Evolutionary conservation across 2,113 vertebrate genomes (phyloP).

Genomic region (Ctenodactylus gundi): DNA sequence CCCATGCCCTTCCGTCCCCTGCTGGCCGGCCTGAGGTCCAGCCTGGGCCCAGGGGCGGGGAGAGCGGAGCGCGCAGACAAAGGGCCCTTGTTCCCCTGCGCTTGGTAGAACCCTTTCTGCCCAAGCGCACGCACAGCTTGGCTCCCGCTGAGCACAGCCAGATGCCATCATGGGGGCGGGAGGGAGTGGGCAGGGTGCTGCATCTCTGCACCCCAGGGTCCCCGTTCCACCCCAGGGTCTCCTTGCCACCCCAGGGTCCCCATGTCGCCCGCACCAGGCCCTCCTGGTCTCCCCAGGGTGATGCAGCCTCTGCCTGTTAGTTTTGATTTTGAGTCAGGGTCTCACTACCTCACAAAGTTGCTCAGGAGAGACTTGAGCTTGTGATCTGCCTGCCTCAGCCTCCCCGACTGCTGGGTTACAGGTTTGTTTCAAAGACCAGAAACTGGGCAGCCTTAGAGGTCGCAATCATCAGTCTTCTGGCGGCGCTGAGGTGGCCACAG

Average conservation of each 20-base stretch:
- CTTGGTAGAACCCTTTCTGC: neutral
- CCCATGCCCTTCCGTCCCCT: neutral
- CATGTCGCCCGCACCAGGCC: neutral
- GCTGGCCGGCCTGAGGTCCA: neutral
- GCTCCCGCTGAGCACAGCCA: slow-evolving; percentile 68
- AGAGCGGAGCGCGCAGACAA: slow-evolving; percentile 44
- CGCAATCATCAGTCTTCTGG: neutral
- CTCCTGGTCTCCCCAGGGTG: neutral
- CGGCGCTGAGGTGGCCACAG: too few relatives aligned
- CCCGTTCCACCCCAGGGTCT: too few relatives aligned
- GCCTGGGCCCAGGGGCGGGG: neutral
- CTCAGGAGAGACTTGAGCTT: too few relatives aligned
- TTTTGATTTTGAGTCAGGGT: too few relatives aligned
- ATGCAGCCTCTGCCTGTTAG: too few relatives aligned
- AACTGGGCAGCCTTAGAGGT: neutral
- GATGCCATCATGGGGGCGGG: slow-evolving; percentile 16
- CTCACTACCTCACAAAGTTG: too few relatives aligned
- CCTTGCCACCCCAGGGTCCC: too few relatives aligned
- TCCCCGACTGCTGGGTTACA: too few relatives aligned
- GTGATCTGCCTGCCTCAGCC: too few relatives aligned
- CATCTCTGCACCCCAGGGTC: neutral
- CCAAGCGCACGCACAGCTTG: neutral
- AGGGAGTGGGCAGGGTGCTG: neutral
- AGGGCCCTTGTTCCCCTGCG: slow-evolving; percentile 53
- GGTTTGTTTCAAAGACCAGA: neutral